Evolutionary conservation across 2,888 invertebrate species (phyloP), one percentile per base, ranked within the genome.

Genomic region (Gastrophysa polygoni): DNA sequence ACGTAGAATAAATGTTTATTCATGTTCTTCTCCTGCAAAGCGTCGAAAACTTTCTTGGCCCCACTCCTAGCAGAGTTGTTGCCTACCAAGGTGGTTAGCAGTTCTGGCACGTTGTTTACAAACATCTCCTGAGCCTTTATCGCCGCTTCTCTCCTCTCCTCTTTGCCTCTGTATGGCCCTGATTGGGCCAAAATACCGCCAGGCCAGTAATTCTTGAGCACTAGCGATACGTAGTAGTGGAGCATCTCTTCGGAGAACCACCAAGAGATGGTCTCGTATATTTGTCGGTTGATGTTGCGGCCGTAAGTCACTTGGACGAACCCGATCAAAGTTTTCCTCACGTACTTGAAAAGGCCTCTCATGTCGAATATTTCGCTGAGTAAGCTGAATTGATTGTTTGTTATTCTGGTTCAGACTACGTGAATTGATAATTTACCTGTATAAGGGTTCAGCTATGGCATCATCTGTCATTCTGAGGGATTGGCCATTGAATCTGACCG

Each of bases 1-100:
- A 94, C 95, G 83, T 95, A 95, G 83, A 95, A 91, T 46, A 96
- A 83, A 77, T 95, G 95, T 77, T 95, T 95, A 81, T 96, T 96
- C 77, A 94, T 89, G 75, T 88, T 87, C 66, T 89, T 88, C 81
- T 94, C 89, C 81, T 96, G 96, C 68, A 95, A 82, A 52, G 92
- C 90, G 78, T 92, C 90, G 81, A 95, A 95, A 61, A 95, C 89
- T 81, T 95, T 95, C 68, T 88, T 88, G 0, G 93, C 90, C 48
- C 96, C 96, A 69, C 90, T 87, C 69, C 90, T 89, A 24, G 93
- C 92, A 56, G 93, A 92, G 78, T 91, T 91, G 59, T 91, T 90
- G 18, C 95, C 96, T 57, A 95, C 91, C 59, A 96, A 84, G 77
- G 92, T 93, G 66, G 89, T 89, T 68, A 96, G 83, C 69, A 93